Base-by-base conservation (phyloP, 2,888 invertebrate genomes). In the Apomyelois bistriatella region DNA sequence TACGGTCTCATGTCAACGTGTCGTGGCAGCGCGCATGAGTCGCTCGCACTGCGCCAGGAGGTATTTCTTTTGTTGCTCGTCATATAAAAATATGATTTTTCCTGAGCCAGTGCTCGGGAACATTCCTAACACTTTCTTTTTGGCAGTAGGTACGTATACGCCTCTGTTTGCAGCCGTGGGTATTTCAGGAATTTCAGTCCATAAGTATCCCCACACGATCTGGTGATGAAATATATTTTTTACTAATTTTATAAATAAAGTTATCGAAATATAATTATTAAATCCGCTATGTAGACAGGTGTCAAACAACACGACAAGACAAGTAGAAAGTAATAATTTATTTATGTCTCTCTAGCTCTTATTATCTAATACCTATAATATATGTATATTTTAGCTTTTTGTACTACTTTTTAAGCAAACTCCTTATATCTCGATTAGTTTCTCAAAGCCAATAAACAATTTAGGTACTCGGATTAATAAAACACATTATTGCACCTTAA, bases 181-280 rank as follows among this genome's bases (percentile, higher is more conserved):
- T 32, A 92, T 86, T 48, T 93, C 93, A 43, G 92, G 92, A 10
- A 97, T 87, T 67, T 97, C 96, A 53, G 91, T 87, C 95, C 96
- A 97, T 0, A 94, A 93, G 69, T 94, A 94, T 0, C 93, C 82
- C 95, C 96, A 96, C 52, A 95, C 93, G 60, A 94, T 92, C 94
- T 94, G 75, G 54, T 37, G 41, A 64, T 48, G 48, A 54, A 47
- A 41, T 13, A 22, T 37, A 5, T 9, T 16, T 36, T 28, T 16
- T 9, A 9, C 5, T 37, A 12, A 7, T 16, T 13, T 17, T 10
- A 42, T 42, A 17, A 17, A n/a, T n/a, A n/a, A n/a, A n/a, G n/a
- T n/a, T n/a, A n/a, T n/a, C n/a, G n/a, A n/a, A n/a, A n/a, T n/a
- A n/a, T n/a, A n/a, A n/a, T n/a, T n/a, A n/a, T n/a, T n/a, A n/a